A percentile compares a stretch with the other conserved stretches of the same genome.
These are phyloP conservation scores for Phyllotreta striolata DNA, from an alignment of 2,888 invertebrate genomes.

Conservation along the genomic window DNA sequence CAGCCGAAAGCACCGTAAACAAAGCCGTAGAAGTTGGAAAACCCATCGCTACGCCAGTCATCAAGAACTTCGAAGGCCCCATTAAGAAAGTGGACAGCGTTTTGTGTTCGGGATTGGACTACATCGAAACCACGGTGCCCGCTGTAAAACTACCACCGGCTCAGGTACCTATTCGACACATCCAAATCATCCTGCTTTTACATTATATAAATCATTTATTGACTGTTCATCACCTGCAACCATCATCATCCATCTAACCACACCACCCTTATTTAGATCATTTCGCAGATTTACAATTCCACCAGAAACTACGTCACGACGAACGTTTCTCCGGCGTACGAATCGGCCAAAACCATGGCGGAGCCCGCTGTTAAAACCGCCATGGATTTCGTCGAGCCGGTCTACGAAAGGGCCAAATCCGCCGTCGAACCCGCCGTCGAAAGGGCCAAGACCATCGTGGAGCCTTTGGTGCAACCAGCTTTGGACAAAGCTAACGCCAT, in stretches of 20 bases:
- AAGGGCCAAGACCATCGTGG: conserved; percentile 47
- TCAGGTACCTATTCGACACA: conserved; percentile 58
- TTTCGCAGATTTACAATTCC: conserved; percentile 59
- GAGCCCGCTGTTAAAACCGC: conserved; percentile 55
- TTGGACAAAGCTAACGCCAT: conserved; percentile 49
- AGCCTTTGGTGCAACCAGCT: conserved; percentile 50
- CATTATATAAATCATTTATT: not conserved
- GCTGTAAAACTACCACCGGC: conserved; percentile 66
- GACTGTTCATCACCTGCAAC: conserved; percentile 12
- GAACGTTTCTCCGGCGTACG: conserved; percentile 45
- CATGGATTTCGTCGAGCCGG: conserved; percentile 49
- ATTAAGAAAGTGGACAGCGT: conserved; percentile 66
- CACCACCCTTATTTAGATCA: conserved; percentile 50
- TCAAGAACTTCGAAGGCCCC: conserved; percentile 64
- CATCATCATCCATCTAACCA: conserved; percentile 26
- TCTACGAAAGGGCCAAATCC: conserved; percentile 47
- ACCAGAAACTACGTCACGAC: conserved; percentile 59
- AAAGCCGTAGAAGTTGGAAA: conserved; percentile 64
- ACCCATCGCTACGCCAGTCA: conserved; percentile 63
- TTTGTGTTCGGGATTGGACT: conserved; percentile 65
- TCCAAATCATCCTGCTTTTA: conserved; percentile 20
- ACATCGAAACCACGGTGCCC: conserved; percentile 66
- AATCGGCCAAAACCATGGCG: conserved; percentile 29
- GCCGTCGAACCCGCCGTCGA: conserved; percentile 50
- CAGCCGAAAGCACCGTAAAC: conserved; percentile 65